phyloP scores from a whole-genome alignment of 2,888 invertebrate genomes.

The Caenorhabditis afra region DNA sequence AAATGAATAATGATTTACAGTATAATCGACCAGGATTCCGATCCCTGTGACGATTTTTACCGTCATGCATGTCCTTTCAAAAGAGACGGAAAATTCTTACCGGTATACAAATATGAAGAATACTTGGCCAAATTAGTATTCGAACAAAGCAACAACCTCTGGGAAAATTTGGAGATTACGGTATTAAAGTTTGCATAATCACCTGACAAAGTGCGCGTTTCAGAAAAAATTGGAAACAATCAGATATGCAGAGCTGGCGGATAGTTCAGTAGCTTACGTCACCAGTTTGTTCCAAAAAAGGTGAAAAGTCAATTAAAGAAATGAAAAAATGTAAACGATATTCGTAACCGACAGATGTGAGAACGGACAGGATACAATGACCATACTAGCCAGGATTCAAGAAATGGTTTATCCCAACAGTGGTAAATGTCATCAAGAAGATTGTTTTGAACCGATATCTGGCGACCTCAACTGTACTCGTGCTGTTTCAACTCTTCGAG shows the following conservation, averaged over 20 bases:
- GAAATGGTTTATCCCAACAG: background rate
- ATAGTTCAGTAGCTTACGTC: no score
- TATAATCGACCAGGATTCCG: background rate
- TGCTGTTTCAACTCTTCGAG: no score
- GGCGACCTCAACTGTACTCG: no score
- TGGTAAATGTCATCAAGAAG: background rate
- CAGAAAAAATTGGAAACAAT: background rate
- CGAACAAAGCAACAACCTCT: constrained; percentile 10
- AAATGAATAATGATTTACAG: background rate
- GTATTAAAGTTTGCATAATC: background rate
- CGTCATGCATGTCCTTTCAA: constrained; percentile 33
- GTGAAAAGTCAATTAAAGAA: no score
- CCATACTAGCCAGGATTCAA: background rate
- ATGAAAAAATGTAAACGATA: no score
- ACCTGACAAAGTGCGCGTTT: background rate
- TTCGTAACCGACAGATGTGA: constrained; percentile 11
- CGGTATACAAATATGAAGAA: no score
- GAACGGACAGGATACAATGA: background rate
- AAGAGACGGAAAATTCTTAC: no score
- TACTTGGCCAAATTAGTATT: no score
- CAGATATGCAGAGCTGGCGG: background rate
- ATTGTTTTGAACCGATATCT: background rate
- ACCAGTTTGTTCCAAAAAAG: no score
- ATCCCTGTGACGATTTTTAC: constrained; percentile 40
- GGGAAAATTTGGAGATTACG: constrained; percentile 12